These are phyloP conservation scores for Ceramica pisi DNA, from an alignment of 2,888 invertebrate species.

Conservation along the genomic window DNA sequence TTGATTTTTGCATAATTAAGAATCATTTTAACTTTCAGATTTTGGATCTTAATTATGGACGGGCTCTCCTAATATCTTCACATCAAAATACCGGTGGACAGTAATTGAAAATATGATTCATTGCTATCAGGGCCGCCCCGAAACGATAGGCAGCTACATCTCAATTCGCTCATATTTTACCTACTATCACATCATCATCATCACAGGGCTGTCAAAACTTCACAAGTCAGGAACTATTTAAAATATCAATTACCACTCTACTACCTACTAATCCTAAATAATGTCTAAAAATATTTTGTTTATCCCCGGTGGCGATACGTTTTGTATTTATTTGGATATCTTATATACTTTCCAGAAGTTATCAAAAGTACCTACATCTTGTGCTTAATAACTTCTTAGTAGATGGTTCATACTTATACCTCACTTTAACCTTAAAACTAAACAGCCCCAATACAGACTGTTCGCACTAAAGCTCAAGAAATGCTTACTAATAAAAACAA, in stretches of 20 bases:
- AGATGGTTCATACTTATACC: neutral
- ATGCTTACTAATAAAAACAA: neutral
- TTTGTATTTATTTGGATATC: too few species aligned
- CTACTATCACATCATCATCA: conserved; percentile 17
- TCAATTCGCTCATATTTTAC: conserved; percentile 60
- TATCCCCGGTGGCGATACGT: too few species aligned
- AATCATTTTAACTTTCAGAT: neutral
- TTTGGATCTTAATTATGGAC: conserved; percentile 10
- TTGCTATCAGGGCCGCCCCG: conserved; percentile 46
- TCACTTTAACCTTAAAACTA: neutral
- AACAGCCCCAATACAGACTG: neutral
- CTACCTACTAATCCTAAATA: too few species aligned
- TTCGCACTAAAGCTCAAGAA: neutral
- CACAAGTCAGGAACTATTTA: conserved; percentile 1
- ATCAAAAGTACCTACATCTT: too few species aligned
- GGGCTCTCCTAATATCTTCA: conserved; percentile 48
- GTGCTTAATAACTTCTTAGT: too few species aligned
- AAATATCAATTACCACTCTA: too few species aligned
- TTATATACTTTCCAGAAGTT: too few species aligned
- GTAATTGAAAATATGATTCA: conserved; percentile 65
- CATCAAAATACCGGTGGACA: conserved; percentile 55
- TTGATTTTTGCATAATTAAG: neutral
- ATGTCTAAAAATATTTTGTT: too few species aligned
- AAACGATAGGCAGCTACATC: conserved; percentile 52
- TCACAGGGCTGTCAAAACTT: conserved; percentile 54